phyloP scores from a whole-genome alignment of 1,140 invertebrate species.

The Brachionus paranguensis region DNA sequence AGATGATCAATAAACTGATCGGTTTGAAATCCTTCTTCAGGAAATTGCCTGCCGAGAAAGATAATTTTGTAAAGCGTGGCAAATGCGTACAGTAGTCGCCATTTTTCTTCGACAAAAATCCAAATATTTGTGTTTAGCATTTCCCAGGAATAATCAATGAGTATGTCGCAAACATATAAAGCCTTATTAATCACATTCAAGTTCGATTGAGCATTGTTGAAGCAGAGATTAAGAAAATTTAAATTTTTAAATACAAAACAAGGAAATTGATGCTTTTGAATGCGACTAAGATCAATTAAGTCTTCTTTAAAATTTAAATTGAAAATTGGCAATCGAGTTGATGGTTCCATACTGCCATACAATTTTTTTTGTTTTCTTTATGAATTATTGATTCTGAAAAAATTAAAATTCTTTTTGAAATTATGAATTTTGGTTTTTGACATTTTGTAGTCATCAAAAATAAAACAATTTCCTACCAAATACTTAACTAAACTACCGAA shows the following conservation, averaged over 20 bases:
- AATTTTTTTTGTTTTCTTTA: not conserved
- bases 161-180: conserved; percentile 10
- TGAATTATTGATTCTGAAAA: not conserved
- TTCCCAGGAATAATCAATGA: conserved; percentile 39
- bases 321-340: not conserved
- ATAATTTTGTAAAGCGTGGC: conserved; percentile 22
- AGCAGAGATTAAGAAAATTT: not conserved
- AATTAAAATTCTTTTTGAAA: not conserved
- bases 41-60: not conserved
- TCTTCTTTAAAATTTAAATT: conserved; percentile 1
- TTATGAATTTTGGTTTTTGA: not conserved
- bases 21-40: not conserved
- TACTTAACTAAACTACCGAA: not conserved
- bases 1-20: not conserved
- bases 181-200: not conserved
- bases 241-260: conserved; percentile 3
- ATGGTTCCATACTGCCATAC: not conserved
- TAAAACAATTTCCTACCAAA: not conserved
- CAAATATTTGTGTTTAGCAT: conserved; percentile 36
- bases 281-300: not conserved
- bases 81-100: conserved; percentile 12
- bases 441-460: not conserved
- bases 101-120: conserved; percentile 29
- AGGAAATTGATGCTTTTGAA: conserved; percentile 3
- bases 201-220: conserved; percentile 2